Base-by-base conservation (phyloP, 1,140 invertebrate genomes). In the Drosophila varians region DNA sequence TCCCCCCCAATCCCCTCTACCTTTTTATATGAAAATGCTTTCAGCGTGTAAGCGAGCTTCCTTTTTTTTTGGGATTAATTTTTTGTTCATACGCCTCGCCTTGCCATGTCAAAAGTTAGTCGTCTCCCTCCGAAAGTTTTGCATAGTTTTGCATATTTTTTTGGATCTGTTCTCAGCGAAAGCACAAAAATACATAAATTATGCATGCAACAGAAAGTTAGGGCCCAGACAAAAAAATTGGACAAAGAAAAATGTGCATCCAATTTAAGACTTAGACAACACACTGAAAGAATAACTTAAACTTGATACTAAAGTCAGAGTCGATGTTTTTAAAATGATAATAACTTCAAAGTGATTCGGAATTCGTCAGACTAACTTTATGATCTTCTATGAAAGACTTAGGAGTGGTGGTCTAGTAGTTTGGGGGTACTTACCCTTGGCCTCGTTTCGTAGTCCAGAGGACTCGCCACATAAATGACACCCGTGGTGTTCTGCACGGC, bases 401-500 rank as follows among this genome's bases (percentile, higher is more conserved):
- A 9, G 1, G 16, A 16, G 9, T 18, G 14, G 4, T 21, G 21
- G 21, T 21, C 2, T 8, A 31, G 11, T 16, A 8, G 12, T 28
- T 3, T 31, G 38, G 12, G 4, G 26, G 28, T 43, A 93, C 93
- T 92, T 93, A 96, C 92, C 93, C 94, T 92, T 92, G 95, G 94
- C 90, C 95, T 91, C 47, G 95, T 94, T 91, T 96, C 95, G 83
- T 95, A 95, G 90, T 96, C 95, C 14, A 96, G 91, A 38, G 94
- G 94, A 52, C 94, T 94, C 6, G 95, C 94, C 23, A 95, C 94
- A 78, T 94, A 96, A 76, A 96, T 95, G 57, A 94, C 94, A 26
- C 95, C 95, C 31, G 94, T 95, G 79, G 93, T 93, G 62, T 94
- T 95, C 79, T 95, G 94, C 1, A 96, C 94, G 34, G 94, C 94